Evolutionary conservation across 2,797 vertebrate genomes (phyloP).

Genomic region (Myotis daubentonii): DNA sequence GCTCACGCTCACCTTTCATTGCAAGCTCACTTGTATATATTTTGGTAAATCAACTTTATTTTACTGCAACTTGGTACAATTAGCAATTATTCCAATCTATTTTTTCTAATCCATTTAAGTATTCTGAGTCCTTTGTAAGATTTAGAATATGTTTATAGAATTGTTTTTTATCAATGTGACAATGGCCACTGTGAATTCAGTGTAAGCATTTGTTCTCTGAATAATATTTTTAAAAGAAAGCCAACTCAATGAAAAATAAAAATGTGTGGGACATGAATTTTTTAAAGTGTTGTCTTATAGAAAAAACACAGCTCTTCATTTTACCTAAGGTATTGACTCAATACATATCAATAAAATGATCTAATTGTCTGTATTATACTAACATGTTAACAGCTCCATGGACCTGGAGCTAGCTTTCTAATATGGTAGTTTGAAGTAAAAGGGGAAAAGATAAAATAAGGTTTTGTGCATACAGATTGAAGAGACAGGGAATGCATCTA

Average conservation of each 20-base stretch:
- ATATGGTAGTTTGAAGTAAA: not conserved
- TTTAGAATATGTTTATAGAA: not conserved
- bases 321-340: conserved; percentile 1
- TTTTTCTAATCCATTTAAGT: not conserved
- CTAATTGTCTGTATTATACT: not conserved
- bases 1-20: not conserved
- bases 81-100: not conserved
- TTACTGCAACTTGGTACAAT: not conserved
- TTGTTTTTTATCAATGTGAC: not conserved
- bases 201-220: not conserved
- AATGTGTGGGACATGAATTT: not conserved
- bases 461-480: not conserved
- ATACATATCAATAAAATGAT: not conserved
- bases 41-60: not conserved
- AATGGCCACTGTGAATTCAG: not conserved
- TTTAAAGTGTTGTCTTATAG: not conserved
- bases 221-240: not conserved
- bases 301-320: not conserved
- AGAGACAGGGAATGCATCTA: not conserved
- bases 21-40: not conserved
- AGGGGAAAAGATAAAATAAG: not conserved
- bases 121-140: not conserved
- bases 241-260: not conserved
- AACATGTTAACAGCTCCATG: not conserved
- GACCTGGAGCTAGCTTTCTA: not conserved